These are phyloP conservation scores for Saccostrea cuccullata DNA, from an alignment of 1,140 invertebrate genomes.

Conservation along the genomic window DNA sequence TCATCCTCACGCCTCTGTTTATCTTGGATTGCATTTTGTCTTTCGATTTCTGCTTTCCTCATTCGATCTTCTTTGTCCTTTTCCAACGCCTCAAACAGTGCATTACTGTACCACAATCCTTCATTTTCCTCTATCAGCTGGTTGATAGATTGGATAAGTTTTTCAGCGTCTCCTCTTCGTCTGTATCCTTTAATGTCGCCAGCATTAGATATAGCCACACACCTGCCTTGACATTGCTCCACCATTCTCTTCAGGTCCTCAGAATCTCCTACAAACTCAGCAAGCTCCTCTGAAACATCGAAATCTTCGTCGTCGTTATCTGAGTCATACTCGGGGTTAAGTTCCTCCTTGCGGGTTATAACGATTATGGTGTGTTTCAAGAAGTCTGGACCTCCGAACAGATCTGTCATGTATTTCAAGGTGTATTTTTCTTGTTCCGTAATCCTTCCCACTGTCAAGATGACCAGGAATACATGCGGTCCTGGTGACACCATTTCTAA, in stretches of 20 bases:
- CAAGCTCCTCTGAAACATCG: neutral
- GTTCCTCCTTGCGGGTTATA: conserved; percentile 1
- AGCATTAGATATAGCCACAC: conserved; percentile 7
- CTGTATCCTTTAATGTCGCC: neutral
- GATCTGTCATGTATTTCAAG: neutral
- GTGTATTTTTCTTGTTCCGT: conserved; percentile 21
- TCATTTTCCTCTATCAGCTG: neutral
- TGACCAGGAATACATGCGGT: conserved; percentile 16
- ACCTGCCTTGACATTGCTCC: neutral
- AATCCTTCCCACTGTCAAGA: neutral
- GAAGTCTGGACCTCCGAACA: conserved; percentile 16
- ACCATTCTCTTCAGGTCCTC: neutral
- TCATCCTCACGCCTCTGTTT: neutral
- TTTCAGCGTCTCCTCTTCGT: neutral
- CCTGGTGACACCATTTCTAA: conserved; percentile 25
- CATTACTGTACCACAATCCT: conserved; percentile 12
- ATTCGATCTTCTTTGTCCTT: neutral
- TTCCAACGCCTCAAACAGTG: neutral
- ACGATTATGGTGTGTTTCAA: conserved; percentile 21
- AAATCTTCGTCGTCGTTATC: neutral
- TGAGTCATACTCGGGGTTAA: neutral
- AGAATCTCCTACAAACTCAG: neutral
- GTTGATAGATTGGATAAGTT: neutral
- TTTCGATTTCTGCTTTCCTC: neutral
- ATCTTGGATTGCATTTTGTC: neutral